Evolutionary conservation across 1,140 invertebrate genomes (phyloP).

Genomic region (Riptortus pedestris): DNA sequence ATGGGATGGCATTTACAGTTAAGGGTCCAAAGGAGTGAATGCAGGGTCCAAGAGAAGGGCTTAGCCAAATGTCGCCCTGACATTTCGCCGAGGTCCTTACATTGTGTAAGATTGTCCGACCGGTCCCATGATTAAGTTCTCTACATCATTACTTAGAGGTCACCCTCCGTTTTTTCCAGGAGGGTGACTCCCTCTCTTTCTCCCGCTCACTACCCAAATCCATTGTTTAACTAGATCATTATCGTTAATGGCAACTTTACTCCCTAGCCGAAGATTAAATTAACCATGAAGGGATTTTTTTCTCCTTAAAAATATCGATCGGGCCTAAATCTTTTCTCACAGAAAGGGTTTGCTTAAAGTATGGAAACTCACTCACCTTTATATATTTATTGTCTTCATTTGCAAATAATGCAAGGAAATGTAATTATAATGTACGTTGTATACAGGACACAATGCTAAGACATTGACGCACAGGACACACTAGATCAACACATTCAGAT

Average conservation of each 20-base stretch:
- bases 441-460: no score
- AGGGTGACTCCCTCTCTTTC: no score
- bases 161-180: neutral
- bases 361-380: no score
- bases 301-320: no score
- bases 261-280: neutral
- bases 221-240: slow-evolving; percentile 7
- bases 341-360: no score
- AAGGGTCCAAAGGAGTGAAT: neutral
- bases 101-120: neutral
- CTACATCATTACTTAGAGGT: slow-evolving; percentile 18
- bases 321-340: no score
- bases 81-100: slow-evolving; percentile 3
- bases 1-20: slow-evolving; percentile 4
- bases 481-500: no score
- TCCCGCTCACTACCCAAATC: neutral
- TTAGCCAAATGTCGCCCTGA: neutral
- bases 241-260: neutral
- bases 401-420: no score
- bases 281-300: neutral
- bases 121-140: slow-evolving; percentile 3
- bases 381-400: no score
- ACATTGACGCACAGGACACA: no score
- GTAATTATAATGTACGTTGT: no score
- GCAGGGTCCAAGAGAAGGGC: neutral